These are phyloP conservation scores for Diabrotica balteata DNA, from an alignment of 2,888 invertebrate genomes.

Conservation along the genomic window DNA sequence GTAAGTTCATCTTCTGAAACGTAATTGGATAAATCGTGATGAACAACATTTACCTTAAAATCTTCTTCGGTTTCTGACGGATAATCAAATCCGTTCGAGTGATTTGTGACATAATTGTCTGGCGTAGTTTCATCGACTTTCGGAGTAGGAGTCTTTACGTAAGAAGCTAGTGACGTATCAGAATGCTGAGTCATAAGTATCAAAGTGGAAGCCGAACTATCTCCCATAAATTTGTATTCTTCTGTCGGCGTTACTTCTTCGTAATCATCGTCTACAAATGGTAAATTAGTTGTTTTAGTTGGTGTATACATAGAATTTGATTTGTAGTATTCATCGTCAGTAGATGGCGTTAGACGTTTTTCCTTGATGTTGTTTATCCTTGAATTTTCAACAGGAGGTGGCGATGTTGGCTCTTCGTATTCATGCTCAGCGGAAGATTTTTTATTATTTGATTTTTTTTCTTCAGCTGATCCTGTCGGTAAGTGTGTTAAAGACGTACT, in stretches of 20 bases:
- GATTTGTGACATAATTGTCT: background rate
- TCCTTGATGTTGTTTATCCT: constrained; percentile 2
- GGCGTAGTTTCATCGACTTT: too few species aligned
- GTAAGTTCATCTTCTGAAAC: constrained; percentile 36
- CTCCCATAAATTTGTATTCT: background rate
- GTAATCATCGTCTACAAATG: background rate
- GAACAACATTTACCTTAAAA: constrained; percentile 31
- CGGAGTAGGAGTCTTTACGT: background rate
- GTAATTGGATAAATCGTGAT: constrained; percentile 24
- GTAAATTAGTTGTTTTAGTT: background rate
- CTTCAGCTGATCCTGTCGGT: background rate
- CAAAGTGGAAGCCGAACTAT: constrained; percentile 1
- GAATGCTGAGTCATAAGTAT: constrained; percentile 10
- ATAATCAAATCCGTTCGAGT: background rate
- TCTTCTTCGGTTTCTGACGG: background rate
- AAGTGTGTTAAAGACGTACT: background rate
- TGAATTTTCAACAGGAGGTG: background rate
- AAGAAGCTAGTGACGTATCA: background rate
- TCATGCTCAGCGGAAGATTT: background rate
- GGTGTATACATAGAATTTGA: background rate
- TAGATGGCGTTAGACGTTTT: background rate
- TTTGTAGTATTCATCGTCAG: background rate
- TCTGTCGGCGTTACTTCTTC: constrained; percentile 2
- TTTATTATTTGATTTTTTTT: background rate
- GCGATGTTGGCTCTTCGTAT: constrained; percentile 4